A percentile compares a stretch with the other conserved stretches of the same genome.
These are phyloP conservation scores for Aphidius ervi DNA, from an alignment of 1,140 invertebrate genomes.

Conservation along the genomic window DNA sequence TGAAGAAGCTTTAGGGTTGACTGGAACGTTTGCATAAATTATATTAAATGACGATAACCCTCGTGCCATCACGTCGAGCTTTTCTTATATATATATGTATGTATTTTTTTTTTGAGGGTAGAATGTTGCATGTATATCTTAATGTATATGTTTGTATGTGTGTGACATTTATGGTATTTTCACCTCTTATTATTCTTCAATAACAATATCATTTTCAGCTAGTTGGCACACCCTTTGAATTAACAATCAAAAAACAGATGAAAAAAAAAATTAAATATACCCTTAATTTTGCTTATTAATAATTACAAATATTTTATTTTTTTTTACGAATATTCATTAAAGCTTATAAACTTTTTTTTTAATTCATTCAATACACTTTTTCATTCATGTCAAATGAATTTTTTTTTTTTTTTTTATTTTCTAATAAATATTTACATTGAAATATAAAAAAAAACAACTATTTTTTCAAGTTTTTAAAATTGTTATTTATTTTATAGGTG, in stretches of 20 bases:
- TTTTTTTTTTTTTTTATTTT: no score
- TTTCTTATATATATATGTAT: slow-evolving; percentile 6
- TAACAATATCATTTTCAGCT: neutral
- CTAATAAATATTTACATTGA: no score
- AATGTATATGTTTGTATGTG: neutral
- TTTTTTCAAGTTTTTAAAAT: no score
- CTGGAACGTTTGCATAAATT: slow-evolving; percentile 13
- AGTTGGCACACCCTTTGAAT: slow-evolving; percentile 11
- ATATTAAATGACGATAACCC: slow-evolving; percentile 11
- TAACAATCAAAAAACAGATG: slow-evolving; percentile 1
- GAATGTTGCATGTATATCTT: no score
- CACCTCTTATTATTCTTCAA: neutral
- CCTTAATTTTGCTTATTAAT: slow-evolving; percentile 2
- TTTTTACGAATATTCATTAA: no score
- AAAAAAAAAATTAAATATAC: neutral
- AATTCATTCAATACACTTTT: no score
- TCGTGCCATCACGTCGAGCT: slow-evolving; percentile 7
- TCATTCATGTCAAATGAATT: no score
- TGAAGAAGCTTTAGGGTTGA: neutral
- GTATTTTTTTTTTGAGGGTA: no score
- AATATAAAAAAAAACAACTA: no score
- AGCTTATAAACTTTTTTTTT: no score
- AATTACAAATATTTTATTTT: no score
- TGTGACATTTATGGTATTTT: slow-evolving; percentile 12
- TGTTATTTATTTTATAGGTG: no score